A percentile compares a stretch with the other conserved stretches of the same genome.
Evolutionary conservation across 64 coral and sea anemone species (phyloP).

Genomic region (Pachyseris speciosa): DNA sequence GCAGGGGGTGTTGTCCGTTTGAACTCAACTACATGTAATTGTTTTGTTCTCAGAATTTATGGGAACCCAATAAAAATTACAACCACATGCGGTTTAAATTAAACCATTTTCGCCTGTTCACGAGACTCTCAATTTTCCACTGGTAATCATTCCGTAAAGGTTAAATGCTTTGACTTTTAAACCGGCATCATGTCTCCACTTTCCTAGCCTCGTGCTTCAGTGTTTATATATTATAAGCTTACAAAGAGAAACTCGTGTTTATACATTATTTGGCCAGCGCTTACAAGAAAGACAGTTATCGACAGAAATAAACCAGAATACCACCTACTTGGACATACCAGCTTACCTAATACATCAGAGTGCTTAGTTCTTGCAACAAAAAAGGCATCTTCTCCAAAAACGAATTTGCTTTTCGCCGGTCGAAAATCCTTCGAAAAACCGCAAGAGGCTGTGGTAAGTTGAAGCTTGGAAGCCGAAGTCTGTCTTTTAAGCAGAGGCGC

Average conservation of each 20-base stretch:
- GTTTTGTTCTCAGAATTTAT: too few species aligned
- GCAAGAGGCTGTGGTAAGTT: slow-evolving; percentile 87
- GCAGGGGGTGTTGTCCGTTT: too few species aligned
- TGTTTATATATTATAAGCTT: background rate
- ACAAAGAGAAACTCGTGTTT: background rate
- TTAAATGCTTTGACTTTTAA: background rate
- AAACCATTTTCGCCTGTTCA: background rate
- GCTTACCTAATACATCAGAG: slow-evolving; percentile 89
- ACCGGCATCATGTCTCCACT: background rate
- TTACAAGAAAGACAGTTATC: too few species aligned
- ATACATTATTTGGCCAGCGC: background rate
- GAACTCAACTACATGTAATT: too few species aligned
- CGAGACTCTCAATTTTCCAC: background rate
- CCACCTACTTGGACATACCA: background rate
- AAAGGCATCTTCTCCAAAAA: slow-evolving; percentile 96
- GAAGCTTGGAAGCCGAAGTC: slow-evolving; percentile 52
- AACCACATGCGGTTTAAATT: background rate
- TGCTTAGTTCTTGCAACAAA: slow-evolving; percentile 79
- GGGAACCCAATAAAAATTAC: background rate
- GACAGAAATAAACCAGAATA: too few species aligned
- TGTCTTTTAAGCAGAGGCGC: slow-evolving; percentile 76
- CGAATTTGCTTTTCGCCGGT: slow-evolving; percentile 75
- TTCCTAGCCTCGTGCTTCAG: background rate
- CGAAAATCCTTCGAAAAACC: slow-evolving; percentile 96
- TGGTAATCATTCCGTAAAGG: too few species aligned